Base-by-base conservation (phyloP, 2,888 invertebrate species). In the Drosophila mimica region DNA sequence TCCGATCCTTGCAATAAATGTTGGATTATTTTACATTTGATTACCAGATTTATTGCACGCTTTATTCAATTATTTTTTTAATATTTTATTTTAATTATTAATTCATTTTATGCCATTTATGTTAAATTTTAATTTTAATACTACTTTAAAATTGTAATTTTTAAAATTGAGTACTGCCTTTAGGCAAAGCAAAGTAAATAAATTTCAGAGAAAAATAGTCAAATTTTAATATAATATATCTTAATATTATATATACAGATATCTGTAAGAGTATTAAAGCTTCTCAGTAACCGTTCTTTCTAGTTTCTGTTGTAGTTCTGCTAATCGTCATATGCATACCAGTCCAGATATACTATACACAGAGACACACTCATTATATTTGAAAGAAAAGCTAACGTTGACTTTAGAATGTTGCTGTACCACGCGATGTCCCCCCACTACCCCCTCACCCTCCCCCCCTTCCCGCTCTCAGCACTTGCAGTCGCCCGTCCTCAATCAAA, bases 381-480 rank as follows among this genome's bases (percentile, higher is more conserved):
- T 59, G 61, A 70, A 69, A 76, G 88, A 82, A 87, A 88, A 82
- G 72, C 76, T 74, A 52, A 72, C 57, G 83, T 70, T 76, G 61
- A 73, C 74, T 88, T 86, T 86, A 86, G 86, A 89, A 86, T 89
- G 85, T 84, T 75, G 85, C 84, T 88, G 85, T 85, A 73, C 73
- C 82, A 80, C 83, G 52, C 70, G 68, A 66, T 25, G 20, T 7
- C 13, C 20, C 7, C 7, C 20, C 61, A 67, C 38, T 53, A 61
- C 74, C 46, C 58, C 30, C 9, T 8, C 9, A 33, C 49, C 46
- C 30, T 33, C 40, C 40, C 52, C 25, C 43, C 53, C 59, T 43
- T 30, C 5, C 17, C 40, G 38, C 34, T 0, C 34, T 2, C 53
- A 28, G 17, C 20, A 36, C 11, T 3, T 20, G 20, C 43, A 43